These are phyloP conservation scores for Atherinosoma microstoma DNA, from an alignment of 2,797 vertebrate genomes.

Conservation along the genomic window DNA sequence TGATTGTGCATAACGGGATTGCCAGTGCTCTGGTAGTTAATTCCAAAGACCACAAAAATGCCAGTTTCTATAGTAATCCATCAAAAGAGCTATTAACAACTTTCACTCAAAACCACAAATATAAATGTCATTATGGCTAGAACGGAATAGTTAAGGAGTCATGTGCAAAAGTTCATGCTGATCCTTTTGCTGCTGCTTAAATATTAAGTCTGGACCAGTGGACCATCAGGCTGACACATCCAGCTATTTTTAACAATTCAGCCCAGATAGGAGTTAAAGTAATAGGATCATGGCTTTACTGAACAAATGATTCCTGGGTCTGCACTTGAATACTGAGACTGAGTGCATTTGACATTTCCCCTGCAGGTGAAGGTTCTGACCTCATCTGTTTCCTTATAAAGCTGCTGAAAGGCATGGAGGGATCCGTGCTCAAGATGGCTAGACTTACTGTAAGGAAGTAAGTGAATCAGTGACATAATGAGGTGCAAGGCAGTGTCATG, in stretches of 20 bases:
- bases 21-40: background rate
- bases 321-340: constrained; percentile 14
- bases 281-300: constrained; percentile 2
- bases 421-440: constrained; percentile 13
- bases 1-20: background rate
- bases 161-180: background rate
- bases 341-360: constrained; percentile 1
- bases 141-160: background rate
- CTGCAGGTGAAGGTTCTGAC: constrained; percentile 29
- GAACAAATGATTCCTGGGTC: constrained; percentile 7
- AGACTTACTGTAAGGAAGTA: constrained; percentile 29
- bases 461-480: constrained; percentile 63
- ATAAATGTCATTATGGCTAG: background rate
- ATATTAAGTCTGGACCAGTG: background rate
- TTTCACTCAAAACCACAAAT: no score
- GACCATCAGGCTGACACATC: background rate
- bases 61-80: constrained; percentile 4
- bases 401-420: constrained; percentile 15
- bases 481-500: constrained; percentile 54
- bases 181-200: background rate
- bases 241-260: constrained; percentile 1
- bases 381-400: constrained; percentile 39
- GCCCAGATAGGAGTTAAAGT: background rate
- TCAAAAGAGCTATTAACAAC: background rate
- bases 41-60: background rate